phyloP scores from a whole-genome alignment of 1,140 invertebrate genomes.

The Zaprionus nigranus region DNA sequence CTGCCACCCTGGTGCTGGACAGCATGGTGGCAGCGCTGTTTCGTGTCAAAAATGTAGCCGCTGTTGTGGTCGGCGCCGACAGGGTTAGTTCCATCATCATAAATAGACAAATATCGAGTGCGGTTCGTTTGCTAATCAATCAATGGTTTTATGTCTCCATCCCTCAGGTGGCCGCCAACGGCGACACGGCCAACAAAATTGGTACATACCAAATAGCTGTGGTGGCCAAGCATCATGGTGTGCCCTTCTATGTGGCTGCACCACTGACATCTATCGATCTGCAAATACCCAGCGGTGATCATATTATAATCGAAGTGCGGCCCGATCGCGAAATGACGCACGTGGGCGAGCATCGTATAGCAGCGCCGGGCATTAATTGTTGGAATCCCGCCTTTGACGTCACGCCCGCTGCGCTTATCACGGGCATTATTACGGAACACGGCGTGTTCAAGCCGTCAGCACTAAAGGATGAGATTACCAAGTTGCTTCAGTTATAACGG shows the following conservation, averaged over 20 bases:
- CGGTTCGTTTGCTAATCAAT: neutral
- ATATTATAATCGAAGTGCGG: slow-evolving; percentile 97
- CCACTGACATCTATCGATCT: slow-evolving; percentile 97
- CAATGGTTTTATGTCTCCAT: neutral
- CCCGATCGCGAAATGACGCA: slow-evolving; percentile 95
- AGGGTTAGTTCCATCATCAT: slow-evolving; percentile 86
- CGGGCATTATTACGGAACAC: slow-evolving; percentile 97
- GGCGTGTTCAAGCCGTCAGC: slow-evolving; percentile 90
- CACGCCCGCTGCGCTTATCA: slow-evolving; percentile 97
- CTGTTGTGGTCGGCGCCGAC: slow-evolving; percentile 95
- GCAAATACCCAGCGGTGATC: slow-evolving; percentile 90
- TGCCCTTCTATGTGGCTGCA: slow-evolving; percentile 98
- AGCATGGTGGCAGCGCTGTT: slow-evolving; percentile 97
- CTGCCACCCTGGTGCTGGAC: slow-evolving; percentile 96
- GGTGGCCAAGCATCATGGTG: slow-evolving; percentile 93
- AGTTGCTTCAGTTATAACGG: slow-evolving; percentile 71
- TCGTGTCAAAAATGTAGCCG: slow-evolving; percentile 90
- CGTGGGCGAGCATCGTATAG: slow-evolving; percentile 92
- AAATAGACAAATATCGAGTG: neutral
- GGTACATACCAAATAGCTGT: slow-evolving; percentile 99
- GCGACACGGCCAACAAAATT: slow-evolving; percentile 99
- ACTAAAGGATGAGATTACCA: slow-evolving; percentile 70
- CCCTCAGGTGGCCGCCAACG: slow-evolving; percentile 93
- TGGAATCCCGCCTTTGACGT: slow-evolving; percentile 99
- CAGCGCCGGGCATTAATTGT: slow-evolving; percentile 94